Percentiles rank a stretch among this genome's conserved stretches.
These are phyloP conservation scores for Gryon sp. DNA, from an alignment of 1,140 invertebrate genomes.

Conservation along the genomic window DNA sequence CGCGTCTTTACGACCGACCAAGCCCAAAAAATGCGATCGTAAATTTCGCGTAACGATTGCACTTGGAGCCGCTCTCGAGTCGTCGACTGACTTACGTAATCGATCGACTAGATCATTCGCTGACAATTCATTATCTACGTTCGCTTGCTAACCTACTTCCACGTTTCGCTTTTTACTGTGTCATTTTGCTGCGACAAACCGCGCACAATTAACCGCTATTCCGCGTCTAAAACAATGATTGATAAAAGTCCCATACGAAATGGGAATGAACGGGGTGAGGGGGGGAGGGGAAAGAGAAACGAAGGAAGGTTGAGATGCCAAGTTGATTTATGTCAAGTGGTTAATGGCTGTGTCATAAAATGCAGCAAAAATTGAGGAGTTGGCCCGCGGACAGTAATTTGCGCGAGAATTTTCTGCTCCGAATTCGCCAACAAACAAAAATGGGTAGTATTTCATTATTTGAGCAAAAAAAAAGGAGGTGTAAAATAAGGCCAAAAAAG, in stretches of 20 bases:
- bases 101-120: slow-evolving; percentile 48
- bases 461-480: too few species aligned
- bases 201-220: not conserved
- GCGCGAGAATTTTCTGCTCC: slow-evolving; percentile 54
- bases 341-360: slow-evolving; percentile 45
- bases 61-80: too few species aligned
- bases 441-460: slow-evolving; percentile 53
- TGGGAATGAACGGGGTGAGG: too few species aligned
- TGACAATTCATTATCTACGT: slow-evolving; percentile 58
- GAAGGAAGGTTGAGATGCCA: not conserved
- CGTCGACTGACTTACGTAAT: slow-evolving; percentile 58
- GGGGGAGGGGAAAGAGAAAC: too few species aligned
- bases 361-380: slow-evolving; percentile 38
- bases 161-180: slow-evolving; percentile 28
- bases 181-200: slow-evolving; percentile 35
- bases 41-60: slow-evolving; percentile 60
- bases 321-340: slow-evolving; percentile 54
- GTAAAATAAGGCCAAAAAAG: too few species aligned
- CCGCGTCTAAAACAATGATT: not conserved
- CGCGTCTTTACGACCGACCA: slow-evolving; percentile 56
- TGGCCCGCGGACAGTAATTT: slow-evolving; percentile 43
- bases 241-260: slow-evolving; percentile 8
- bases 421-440: slow-evolving; percentile 46
- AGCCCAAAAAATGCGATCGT: slow-evolving; percentile 63
- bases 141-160: slow-evolving; percentile 51